Evolutionary conservation across 1,140 invertebrate species (phyloP).

Genomic region (Trypoxylus dichotomus): DNA sequence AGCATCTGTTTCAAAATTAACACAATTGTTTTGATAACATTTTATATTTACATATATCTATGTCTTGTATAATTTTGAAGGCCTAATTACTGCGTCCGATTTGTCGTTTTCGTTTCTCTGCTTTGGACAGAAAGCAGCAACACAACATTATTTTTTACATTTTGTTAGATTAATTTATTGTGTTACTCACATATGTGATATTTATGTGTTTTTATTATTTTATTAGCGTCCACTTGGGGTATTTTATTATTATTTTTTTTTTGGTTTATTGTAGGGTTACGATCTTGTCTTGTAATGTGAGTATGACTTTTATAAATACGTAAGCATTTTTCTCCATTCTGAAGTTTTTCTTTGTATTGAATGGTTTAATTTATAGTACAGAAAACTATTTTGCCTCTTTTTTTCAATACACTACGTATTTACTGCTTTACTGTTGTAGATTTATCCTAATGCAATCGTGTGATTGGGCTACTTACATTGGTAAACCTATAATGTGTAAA

Average conservation of each 20-base stretch:
- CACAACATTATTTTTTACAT: neutral
- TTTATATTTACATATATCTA: neutral
- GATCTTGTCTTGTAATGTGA: slow-evolving; percentile 19
- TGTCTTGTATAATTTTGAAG: neutral
- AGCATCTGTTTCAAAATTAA: slow-evolving; percentile 24
- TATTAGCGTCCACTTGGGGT: neutral
- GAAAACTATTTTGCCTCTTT: neutral
- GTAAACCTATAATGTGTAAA: no score
- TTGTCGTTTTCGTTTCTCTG: neutral
- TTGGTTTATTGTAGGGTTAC: slow-evolving; percentile 18
- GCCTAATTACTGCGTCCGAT: neutral
- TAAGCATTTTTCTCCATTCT: slow-evolving; percentile 4
- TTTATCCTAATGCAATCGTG: no score
- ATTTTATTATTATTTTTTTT: neutral
- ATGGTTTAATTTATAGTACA: slow-evolving; percentile 3
- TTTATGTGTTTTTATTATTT: neutral
- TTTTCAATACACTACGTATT: no score
- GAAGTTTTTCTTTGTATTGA: neutral
- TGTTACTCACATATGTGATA: neutral
- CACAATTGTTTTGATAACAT: slow-evolving; percentile 20
- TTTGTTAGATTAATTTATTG: neutral
- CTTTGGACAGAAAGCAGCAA: neutral
- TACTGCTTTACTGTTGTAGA: no score
- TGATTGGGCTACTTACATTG: no score
- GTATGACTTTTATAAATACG: slow-evolving; percentile 11